These are phyloP conservation scores for Drosophila mojavensis DNA, from an alignment of 1,140 invertebrate species.

Conservation along the genomic window DNA sequence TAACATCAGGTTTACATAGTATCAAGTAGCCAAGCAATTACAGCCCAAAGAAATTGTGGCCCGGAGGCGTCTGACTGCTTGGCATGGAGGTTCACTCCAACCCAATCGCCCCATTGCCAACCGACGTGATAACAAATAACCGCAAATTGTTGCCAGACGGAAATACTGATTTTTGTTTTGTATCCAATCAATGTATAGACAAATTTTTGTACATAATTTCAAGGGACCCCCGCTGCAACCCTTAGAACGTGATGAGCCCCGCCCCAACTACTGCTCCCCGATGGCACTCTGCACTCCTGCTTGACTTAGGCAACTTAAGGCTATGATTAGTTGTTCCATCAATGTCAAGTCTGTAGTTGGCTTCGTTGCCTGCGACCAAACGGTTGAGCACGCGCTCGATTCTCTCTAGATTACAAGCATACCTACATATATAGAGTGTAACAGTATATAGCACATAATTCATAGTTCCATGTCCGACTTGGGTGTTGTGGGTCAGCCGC, in stretches of 20 bases:
- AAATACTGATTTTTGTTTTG: conserved; percentile 46
- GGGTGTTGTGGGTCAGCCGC: conserved; percentile 46
- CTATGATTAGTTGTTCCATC: conserved; percentile 37
- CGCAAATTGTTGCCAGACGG: conserved; percentile 69
- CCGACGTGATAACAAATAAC: conserved; percentile 81
- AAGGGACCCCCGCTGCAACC: conserved; percentile 23
- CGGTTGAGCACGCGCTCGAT: conserved; percentile 44
- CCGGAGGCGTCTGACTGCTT: too few species aligned
- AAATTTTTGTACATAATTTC: conserved; percentile 65
- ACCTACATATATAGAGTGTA: not conserved
- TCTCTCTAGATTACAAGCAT: not conserved
- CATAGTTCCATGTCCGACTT: conserved; percentile 39
- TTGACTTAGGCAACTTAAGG: conserved; percentile 24
- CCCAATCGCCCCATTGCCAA: conserved; percentile 73
- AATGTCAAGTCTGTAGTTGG: conserved; percentile 68
- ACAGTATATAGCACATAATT: too few species aligned
- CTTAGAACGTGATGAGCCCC: not conserved
- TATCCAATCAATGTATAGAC: conserved; percentile 65
- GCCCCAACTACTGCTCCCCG: not conserved
- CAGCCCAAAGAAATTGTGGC: too few species aligned
- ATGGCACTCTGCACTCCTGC: too few species aligned
- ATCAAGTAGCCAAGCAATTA: not conserved
- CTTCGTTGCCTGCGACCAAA: conserved; percentile 51
- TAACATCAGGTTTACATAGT: not conserved
- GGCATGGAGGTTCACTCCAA: conserved; percentile 8